A percentile compares a stretch with the other conserved stretches of the same genome.
Evolutionary conservation across 1,140 invertebrate species (phyloP).

Genomic region (Drosophila bifasciata): DNA sequence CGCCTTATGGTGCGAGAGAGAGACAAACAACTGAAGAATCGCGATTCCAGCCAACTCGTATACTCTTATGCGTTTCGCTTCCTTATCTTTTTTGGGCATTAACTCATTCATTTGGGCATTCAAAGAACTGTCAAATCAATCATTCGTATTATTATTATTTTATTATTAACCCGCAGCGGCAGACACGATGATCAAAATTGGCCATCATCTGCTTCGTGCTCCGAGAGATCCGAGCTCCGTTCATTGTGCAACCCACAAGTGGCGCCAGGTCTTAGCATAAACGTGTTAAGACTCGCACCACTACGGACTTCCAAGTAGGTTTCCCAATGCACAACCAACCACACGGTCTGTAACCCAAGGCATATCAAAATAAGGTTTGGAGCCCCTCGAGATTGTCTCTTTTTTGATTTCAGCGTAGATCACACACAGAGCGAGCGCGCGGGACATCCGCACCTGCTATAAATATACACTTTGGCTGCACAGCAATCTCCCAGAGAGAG

Average conservation of each 20-base stretch:
- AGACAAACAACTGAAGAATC: no score
- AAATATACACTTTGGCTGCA: no score
- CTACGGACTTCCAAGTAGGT: slow-evolving; percentile 29
- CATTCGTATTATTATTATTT: slow-evolving; percentile 16
- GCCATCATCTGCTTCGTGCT: slow-evolving; percentile 15
- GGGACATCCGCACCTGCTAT: no score
- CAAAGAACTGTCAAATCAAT: slow-evolving; percentile 20
- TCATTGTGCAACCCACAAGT: slow-evolving; percentile 33
- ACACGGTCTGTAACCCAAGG: background rate
- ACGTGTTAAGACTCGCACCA: slow-evolving; percentile 34
- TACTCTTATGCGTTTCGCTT: no score
- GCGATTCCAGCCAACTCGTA: no score
- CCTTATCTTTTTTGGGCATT: no score
- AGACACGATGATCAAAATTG: no score
- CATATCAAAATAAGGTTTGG: background rate
- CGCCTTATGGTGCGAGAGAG: no score
- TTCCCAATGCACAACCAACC: slow-evolving; percentile 4
- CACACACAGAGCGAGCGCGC: no score
- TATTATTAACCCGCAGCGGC: no score
- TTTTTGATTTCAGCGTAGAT: no score
- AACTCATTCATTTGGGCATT: background rate
- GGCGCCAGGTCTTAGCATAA: slow-evolving; percentile 39
- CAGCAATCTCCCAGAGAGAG: no score
- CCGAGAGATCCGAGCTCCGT: background rate
- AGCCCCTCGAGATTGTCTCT: background rate